Percentiles rank a stretch among this genome's conserved stretches.
Evolutionary conservation across 2,888 invertebrate species (phyloP).

Genomic region (Melieria crassipennis): DNA sequence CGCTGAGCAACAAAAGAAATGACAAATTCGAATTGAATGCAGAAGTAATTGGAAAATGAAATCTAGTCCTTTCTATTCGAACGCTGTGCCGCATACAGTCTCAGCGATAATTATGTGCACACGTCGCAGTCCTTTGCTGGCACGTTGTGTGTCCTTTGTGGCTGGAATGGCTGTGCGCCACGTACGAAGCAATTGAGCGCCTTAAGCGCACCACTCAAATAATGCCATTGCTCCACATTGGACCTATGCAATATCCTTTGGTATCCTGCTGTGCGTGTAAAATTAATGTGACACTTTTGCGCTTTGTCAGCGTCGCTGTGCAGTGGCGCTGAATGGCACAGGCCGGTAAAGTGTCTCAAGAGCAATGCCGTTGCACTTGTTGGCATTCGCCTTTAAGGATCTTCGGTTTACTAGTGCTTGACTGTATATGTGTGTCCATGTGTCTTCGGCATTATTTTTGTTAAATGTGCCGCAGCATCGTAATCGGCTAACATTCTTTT

Average conservation of each 20-base stretch:
- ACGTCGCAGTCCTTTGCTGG: no score
- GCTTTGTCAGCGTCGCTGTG: neutral
- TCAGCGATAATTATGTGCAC: no score
- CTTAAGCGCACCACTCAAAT: no score
- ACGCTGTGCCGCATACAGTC: no score
- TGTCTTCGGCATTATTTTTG: slow-evolving; percentile 22
- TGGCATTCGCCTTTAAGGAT: no score
- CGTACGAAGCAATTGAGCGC: no score
- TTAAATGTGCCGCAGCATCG: slow-evolving; percentile 34
- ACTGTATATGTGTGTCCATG: neutral
- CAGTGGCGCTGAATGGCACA: no score
- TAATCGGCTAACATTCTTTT: slow-evolving; percentile 25
- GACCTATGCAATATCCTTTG: neutral
- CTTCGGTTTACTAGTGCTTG: neutral
- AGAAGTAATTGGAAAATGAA: slow-evolving; percentile 4
- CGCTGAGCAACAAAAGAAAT: slow-evolving; percentile 6
- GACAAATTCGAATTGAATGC: slow-evolving; percentile 26
- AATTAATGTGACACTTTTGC: slow-evolving; percentile 28
- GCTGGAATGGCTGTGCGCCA: no score
- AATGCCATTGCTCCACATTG: no score
- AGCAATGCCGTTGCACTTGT: no score
- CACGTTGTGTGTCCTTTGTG: no score
- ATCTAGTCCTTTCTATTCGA: neutral
- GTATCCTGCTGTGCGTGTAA: slow-evolving; percentile 22
- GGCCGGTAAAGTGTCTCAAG: no score